Conservation (phyloP, 2,113 vertebrate genomes). For the Macaca mulatta region DNA sequence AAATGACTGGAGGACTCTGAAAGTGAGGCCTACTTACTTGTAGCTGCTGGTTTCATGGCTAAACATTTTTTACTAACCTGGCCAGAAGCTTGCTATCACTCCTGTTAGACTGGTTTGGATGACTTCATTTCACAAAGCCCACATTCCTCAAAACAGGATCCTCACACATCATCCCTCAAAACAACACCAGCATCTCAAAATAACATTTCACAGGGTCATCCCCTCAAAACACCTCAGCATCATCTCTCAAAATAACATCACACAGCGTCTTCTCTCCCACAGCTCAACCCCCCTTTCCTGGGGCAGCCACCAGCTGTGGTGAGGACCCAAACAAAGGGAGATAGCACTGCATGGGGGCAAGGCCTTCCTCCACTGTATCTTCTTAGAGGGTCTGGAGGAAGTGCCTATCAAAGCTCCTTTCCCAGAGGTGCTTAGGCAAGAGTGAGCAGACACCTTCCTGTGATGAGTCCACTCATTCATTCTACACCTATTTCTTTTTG, state of each 20-base stretch:
- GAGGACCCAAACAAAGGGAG: not conserved
- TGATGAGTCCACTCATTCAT: not conserved
- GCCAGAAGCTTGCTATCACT: not conserved
- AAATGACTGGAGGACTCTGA: not conserved
- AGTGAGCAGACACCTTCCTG: not conserved
- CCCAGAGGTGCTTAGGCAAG: not conserved
- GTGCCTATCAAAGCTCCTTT: not conserved
- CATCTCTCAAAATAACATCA: not conserved
- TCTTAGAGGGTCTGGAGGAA: not conserved
- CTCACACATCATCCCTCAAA: not conserved
- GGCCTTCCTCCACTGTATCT: accelerated
- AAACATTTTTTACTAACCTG: not conserved
- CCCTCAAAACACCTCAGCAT: not conserved
- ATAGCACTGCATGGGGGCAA: accelerated
- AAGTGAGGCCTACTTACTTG: not conserved
- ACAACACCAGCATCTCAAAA: not conserved
- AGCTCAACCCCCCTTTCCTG: not conserved
- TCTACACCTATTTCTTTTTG: not conserved
- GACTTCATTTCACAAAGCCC: not conserved
- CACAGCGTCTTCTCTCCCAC: not conserved
- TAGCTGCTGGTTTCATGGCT: not conserved
- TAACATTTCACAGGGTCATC: not conserved
- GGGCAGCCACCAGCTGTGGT: not conserved
- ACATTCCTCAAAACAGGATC: not conserved
- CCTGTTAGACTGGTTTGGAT: constrained; percentile 31